These are phyloP conservation scores for Eremobia ochroleuca DNA, from an alignment of 2,888 invertebrate species.

Conservation along the genomic window DNA sequence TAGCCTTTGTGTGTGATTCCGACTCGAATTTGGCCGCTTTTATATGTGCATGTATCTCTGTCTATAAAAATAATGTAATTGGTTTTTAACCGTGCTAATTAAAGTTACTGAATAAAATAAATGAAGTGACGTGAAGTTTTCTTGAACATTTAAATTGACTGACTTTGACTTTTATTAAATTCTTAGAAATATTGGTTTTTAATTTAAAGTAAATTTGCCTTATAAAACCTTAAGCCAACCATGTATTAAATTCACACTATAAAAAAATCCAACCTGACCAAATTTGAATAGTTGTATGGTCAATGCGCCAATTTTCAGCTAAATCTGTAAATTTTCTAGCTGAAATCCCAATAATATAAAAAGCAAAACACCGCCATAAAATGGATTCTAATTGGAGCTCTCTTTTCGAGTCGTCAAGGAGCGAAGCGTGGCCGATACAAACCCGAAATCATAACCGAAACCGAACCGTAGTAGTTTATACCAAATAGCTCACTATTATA, in stretches of 20 bases:
- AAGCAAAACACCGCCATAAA: conserved; percentile 22
- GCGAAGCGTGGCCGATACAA: conserved; percentile 33
- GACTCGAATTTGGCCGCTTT: too few species aligned
- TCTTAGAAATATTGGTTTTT: not conserved
- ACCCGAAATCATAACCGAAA: conserved; percentile 41
- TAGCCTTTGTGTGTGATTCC: too few species aligned
- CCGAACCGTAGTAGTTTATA: conserved; percentile 51
- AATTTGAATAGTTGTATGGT: not conserved
- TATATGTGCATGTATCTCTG: not conserved
- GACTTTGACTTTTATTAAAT: not conserved
- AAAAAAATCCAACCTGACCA: not conserved
- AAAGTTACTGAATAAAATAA: not conserved
- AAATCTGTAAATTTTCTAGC: not conserved
- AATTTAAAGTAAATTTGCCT: not conserved
- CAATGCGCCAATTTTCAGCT: conserved; percentile 1
- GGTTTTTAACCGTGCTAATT: not conserved
- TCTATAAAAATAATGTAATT: not conserved
- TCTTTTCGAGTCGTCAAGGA: conserved; percentile 4
- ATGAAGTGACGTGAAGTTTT: not conserved
- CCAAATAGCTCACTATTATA: conserved; percentile 60
- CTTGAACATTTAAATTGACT: not conserved
- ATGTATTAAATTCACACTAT: not conserved
- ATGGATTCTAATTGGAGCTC: conserved; percentile 40
- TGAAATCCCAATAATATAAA: conserved; percentile 12
- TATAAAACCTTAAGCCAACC: not conserved